Evolutionary conservation across 1,140 invertebrate genomes (phyloP).

Genomic region (Bombyx mori): ASM3026992v2 NC_085119.1:12371001-12371500

Average conservation of each 20-base stretch:
- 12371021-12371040: constrained; percentile 9
- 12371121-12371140: no score
- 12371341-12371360: not conserved
- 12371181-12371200: constrained; percentile 8
- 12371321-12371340: constrained; percentile 25
- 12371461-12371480: no score
- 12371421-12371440: no score
- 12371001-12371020: constrained; percentile 1
- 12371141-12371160: no score
- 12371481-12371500: no score
- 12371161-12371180: no score
- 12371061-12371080: constrained; percentile 3
- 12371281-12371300: constrained; percentile 12
- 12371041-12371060: no score
- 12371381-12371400: no score
- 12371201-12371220: not conserved
- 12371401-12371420: no score
- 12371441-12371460: no score
- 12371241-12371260: constrained; percentile 25
- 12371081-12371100: not conserved
- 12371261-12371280: constrained; percentile 11
- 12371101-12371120: no score
- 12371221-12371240: constrained; percentile 11
- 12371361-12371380: no score
- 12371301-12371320: constrained; percentile 19